These are phyloP conservation scores for Xerus rutilus DNA, from an alignment of 2,797 vertebrate species.

Conservation along the genomic window DNA sequence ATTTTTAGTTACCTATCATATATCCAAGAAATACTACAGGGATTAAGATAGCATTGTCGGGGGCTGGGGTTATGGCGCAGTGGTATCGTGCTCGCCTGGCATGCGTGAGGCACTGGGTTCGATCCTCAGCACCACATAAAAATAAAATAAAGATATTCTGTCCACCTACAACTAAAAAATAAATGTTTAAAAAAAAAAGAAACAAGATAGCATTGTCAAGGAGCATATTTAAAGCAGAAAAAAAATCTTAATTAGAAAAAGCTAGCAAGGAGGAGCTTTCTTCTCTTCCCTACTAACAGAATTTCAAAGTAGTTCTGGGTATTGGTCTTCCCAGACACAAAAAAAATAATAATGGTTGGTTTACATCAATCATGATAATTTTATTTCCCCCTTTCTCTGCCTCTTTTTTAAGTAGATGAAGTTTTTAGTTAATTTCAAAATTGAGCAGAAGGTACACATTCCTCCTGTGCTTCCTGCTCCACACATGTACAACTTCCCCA, in stretches of 20 bases:
- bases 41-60: background rate
- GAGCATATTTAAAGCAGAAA: background rate
- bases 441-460: background rate
- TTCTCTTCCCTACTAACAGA: constrained; percentile 24
- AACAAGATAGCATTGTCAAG: background rate
- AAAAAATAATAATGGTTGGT: background rate
- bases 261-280: background rate
- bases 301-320: background rate
- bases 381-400: background rate
- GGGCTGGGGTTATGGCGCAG: too few species aligned
- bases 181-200: too few species aligned
- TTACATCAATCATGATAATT: background rate
- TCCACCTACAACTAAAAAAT: too few species aligned
- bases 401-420: background rate
- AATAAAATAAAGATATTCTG: too few species aligned
- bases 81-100: too few species aligned
- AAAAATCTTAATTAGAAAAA: background rate
- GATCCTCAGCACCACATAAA: too few species aligned
- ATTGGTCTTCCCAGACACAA: background rate
- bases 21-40: background rate
- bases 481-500: background rate
- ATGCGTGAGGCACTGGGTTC: too few species aligned
- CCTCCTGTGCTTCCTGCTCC: background rate
- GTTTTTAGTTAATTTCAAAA: background rate
- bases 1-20: background rate